Conservation (phyloP, 2,113 vertebrate species). For the Prinia subflava region DNA sequence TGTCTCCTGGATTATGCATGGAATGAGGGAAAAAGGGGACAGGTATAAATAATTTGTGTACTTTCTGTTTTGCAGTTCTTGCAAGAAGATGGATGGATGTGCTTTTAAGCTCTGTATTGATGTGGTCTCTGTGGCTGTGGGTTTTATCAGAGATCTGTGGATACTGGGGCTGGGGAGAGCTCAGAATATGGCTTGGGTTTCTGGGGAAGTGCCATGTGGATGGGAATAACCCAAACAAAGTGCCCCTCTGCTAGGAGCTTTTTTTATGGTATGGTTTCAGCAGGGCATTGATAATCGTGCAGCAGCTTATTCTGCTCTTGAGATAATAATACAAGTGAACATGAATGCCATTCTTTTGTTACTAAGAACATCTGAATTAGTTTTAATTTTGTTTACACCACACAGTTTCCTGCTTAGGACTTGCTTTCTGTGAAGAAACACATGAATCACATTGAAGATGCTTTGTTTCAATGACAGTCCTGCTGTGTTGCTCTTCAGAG, state of each 20-base stretch:
- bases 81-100: background rate
- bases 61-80: background rate
- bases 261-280: background rate
- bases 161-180: background rate
- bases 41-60: background rate
- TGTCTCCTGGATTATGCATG: background rate
- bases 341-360: background rate
- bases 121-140: background rate
- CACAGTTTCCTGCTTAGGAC: background rate
- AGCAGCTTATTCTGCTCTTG: background rate
- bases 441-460: background rate
- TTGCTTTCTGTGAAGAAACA: background rate
- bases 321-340: background rate
- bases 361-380: background rate
- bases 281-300: background rate
- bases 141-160: background rate
- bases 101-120: background rate
- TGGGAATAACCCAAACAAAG: background rate
- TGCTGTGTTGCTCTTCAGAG: background rate
- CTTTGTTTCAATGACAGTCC: background rate
- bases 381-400: background rate
- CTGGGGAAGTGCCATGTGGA: accelerated
- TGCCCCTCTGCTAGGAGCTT: background rate
- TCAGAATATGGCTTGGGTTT: background rate
- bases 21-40: background rate